phyloP scores from a whole-genome alignment of 2,888 invertebrate species.

The Parthenolecanium corni region DNA sequence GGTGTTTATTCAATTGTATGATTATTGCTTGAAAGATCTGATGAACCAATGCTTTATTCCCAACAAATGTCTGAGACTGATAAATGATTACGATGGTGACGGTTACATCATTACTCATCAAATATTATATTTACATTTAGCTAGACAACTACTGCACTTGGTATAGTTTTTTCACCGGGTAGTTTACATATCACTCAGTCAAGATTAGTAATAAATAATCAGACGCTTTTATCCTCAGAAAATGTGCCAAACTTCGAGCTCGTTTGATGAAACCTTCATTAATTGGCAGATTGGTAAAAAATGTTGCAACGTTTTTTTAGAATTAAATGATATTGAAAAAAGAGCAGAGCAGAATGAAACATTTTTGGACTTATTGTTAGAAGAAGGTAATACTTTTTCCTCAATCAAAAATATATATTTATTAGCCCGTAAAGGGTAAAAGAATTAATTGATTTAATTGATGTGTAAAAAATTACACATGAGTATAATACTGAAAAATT shows the following conservation, averaged over 20 bases:
- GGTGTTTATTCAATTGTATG: background rate
- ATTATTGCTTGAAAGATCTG: background rate
- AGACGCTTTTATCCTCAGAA: background rate
- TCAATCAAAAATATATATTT: too few species aligned
- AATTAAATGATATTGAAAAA: background rate
- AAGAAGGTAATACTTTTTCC: conserved; percentile 15
- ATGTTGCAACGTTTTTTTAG: background rate
- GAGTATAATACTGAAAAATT: too few species aligned
- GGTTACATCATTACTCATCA: conserved; percentile 11
- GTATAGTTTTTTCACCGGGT: background rate
- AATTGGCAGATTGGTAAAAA: background rate
- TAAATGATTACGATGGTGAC: background rate
- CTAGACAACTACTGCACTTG: background rate
- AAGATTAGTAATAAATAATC: background rate
- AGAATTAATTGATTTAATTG: too few species aligned
- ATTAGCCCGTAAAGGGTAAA: too few species aligned
- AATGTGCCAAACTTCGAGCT: background rate
- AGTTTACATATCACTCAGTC: background rate
- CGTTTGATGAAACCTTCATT: background rate
- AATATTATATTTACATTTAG: conserved; percentile 1
- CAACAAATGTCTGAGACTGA: background rate
- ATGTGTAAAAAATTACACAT: too few species aligned
- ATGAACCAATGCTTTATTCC: conserved; percentile 5
- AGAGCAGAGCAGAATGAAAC: background rate
- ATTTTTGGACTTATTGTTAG: conserved; percentile 1